These are phyloP conservation scores for Ctenicera cuprea DNA, from an alignment of 2,888 invertebrate genomes.

Conservation along the genomic window DNA sequence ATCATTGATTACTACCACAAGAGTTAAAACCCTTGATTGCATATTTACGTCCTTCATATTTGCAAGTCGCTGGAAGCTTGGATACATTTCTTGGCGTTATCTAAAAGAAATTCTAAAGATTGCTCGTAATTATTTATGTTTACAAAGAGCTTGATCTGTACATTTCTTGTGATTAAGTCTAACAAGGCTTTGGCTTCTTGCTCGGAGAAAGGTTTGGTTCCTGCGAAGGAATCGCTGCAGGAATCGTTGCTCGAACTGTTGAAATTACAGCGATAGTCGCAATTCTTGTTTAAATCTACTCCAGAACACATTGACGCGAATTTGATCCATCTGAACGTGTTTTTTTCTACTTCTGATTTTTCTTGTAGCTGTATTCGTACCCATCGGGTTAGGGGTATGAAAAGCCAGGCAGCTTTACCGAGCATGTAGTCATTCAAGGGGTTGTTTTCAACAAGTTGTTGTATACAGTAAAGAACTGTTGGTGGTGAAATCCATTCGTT, in stretches of 20 bases:
- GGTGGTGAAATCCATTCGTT: constrained; percentile 84
- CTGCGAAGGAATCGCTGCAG: constrained; percentile 71
- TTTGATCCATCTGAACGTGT: constrained; percentile 75
- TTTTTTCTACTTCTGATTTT: constrained; percentile 82
- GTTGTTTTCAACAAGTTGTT: constrained; percentile 78
- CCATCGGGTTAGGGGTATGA: constrained; percentile 85
- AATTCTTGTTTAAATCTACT: constrained; percentile 86
- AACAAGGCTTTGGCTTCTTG: constrained; percentile 75
- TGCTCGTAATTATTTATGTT: constrained; percentile 3
- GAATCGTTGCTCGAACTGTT: constrained; percentile 61
- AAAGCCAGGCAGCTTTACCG: constrained; percentile 79
- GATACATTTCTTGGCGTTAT: not conserved
- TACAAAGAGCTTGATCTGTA: not conserved
- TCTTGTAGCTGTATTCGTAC: constrained; percentile 75
- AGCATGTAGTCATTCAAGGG: constrained; percentile 75
- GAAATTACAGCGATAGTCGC: constrained; percentile 80
- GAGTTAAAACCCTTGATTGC: not conserved
- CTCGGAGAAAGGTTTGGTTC: constrained; percentile 72
- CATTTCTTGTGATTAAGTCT: not conserved
- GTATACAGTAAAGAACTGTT: constrained; percentile 79
- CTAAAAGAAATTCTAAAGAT: not conserved
- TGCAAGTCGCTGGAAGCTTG: not conserved
- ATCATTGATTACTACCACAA: constrained; percentile 1
- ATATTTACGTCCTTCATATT: constrained; percentile 6
- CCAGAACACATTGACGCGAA: constrained; percentile 75